Evolutionary conservation across 2,113 vertebrate species (phyloP), one percentile per base, ranked within the genome.

Genomic region (Taxidea taxus): DNA sequence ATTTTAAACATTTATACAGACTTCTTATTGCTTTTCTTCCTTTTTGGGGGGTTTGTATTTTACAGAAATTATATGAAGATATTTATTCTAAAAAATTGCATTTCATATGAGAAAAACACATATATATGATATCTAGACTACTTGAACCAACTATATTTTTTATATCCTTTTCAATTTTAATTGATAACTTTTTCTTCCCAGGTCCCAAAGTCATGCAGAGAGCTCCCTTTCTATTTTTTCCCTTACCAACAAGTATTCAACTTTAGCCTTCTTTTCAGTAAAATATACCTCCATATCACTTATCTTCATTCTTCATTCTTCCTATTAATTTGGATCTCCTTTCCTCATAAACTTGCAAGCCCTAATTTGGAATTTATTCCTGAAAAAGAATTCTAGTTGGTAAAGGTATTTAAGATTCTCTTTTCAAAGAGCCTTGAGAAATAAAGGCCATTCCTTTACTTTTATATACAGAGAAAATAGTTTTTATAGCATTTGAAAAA

Each of bases 371-470:
- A 44, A 44, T 87, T 51, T 80, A 51, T 89, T 94, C 34, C 49
- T 87, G 23, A 95, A 96, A 62, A 91, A 72, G 23, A 84, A 87
- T 93, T 56, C 75, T 97, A 62, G 23, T 54, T 96, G 74, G 37
- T 47, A 15, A 56, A 90, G 77, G 3, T 44, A 37, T 16, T 89
- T 88, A 47, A 64, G 34, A 80, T 34, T 4, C 18, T 44, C 21
- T 89, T 90, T 78, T 64, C 78, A 88, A 87, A 44, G 7, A 74
- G 13, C 9, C 31, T 66, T 66, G 12, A 58, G 12, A 94, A 75
- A 90, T 56, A 91, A 70, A 92, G 7, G 11, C 1, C 11, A 89
- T 83, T 87, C 20, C 8, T 92, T 86, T 91, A 72, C n/a, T 72
- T 91, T 89, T 87, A 88, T 12, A 62, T 56, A 16, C 16, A 74